Base-by-base conservation (phyloP, 2,888 invertebrate genomes). In the Polymixis flavicincta region DNA sequence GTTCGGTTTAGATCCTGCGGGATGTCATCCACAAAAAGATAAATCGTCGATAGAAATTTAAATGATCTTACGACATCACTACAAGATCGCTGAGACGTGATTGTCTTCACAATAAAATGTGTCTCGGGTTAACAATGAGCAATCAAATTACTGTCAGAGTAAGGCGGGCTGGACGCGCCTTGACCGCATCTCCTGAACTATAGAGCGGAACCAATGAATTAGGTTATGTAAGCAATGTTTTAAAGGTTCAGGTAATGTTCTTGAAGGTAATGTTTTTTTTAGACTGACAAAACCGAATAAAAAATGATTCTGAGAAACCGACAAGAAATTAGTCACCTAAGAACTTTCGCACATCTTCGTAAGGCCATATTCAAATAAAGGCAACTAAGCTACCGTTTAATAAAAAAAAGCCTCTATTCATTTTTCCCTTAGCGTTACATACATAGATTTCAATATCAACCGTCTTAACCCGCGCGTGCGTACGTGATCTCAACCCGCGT, bases 361-460 rank as follows among this genome's bases (percentile, higher is more conserved):
- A 76, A 59, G 45, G 61, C 73, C 32, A 74, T 81, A 87, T 86
- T 84, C 87, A 86, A 84, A 87, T 82, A 72, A 82, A 59, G 73
- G 78, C 76, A 70, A 82, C 74, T 82, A 82, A 78, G 85, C 78
- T 72, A 55, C 70, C 88, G 83, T 86, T 88, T 88, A 86, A 86
- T 86, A 88, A 82, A 86, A 82, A 86, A 88, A 86, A 87, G 74
- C 83, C 71, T 80, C 85, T 87, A 82, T 89, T 87, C 87, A 89
- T 90, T 90, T 91, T 88, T 92, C 90, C 90, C 87, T 89, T 88
- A 89, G 88, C 88, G 93, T 95, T 94, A 95, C 95, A 92, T 94
- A 88, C 82, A 92, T 90, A 95, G 95, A 96, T 96, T 96, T 96
- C 96, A 96, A 96, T 96, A 96, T 96, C 95, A 96, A 96, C 96